These are phyloP conservation scores for Coremacera marginata DNA, from an alignment of 2,888 invertebrate genomes.

Conservation along the genomic window DNA sequence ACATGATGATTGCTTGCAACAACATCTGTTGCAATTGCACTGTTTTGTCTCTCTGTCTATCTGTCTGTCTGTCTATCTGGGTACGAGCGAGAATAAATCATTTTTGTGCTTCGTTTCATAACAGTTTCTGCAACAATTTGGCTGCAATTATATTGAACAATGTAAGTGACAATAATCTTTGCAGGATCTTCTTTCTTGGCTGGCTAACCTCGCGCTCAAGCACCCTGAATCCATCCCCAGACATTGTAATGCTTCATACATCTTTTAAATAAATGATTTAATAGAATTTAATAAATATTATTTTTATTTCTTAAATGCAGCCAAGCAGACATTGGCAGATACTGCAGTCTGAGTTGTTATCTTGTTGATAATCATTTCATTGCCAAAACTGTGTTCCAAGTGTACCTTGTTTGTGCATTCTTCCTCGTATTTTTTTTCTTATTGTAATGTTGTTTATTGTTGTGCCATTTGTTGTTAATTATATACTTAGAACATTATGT, in stretches of 20 bases:
- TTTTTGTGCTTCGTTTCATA: background rate
- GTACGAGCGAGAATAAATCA: background rate
- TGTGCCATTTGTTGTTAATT: constrained; percentile 21
- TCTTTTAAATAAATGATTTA: background rate
- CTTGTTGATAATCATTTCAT: constrained; percentile 16
- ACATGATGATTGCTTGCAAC: constrained; percentile 42
- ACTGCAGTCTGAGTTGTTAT: background rate
- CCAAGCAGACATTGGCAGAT: background rate
- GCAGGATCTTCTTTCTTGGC: background rate
- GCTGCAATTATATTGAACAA: constrained; percentile 32
- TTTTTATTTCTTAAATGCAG: background rate
- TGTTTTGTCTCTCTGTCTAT: background rate
- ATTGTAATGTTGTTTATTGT: background rate
- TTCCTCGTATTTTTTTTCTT: background rate
- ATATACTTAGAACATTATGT: background rate
- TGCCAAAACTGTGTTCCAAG: constrained; percentile 1
- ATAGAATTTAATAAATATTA: constrained; percentile 4
- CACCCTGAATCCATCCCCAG: background rate
- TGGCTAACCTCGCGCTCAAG: background rate
- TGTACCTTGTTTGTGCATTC: background rate
- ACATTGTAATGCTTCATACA: background rate
- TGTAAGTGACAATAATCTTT: background rate
- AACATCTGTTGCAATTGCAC: constrained; percentile 45
- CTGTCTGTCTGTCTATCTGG: background rate
- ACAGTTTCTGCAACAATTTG: background rate